Evolutionary conservation across 2,888 invertebrate species (phyloP), one percentile per base, ranked within the genome.

Genomic region (Hydropsyche betteni): DNA sequence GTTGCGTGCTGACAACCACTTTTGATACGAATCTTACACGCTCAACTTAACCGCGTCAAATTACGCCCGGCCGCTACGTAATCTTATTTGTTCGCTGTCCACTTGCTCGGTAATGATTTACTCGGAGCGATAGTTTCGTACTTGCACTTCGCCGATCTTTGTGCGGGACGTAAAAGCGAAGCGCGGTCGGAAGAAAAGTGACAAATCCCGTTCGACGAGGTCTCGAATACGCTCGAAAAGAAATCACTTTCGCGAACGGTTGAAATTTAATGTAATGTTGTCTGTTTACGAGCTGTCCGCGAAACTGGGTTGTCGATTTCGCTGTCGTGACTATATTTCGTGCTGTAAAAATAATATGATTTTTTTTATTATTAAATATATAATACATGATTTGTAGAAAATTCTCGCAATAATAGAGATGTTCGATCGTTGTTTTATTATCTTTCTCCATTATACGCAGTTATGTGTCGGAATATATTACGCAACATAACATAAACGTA

Each of bases 1-100:
- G 76, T 77, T 72, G 75, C 79, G 79, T 79, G 76, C 74, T 55
- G 77, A 68, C 76, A 78, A 78, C 76, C 76, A 76, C 68, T 64
- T 61, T 50, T 58, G 72, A 74, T 75, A 77, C 77, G 74, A 68
- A 77, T 78, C 75, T 76, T 76, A 72, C 78, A 75, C 75, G 55
- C 75, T 64, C 74, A 61, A 73, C 72, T 64, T 36, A 74, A 76
- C 72, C 69, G 68, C 70, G 72, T 78, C 76, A 71, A 70, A 75
- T 69, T 71, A 69, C 75, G 52, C 50, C 58, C 74, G 44, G 36
- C 50, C 68, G 74, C 33, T 34, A 12, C 72, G 69, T 76, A 72
- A 78, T 78, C 74, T 74, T 74, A 76, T 74, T 77, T 75, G 74
- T 74, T 76, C 74, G 58, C 74, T 73, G 55, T 74, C 68, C 71